Evolutionary conservation across 2,888 invertebrate genomes (phyloP).

Genomic region (Pyrocoelia pectoralis): DNA sequence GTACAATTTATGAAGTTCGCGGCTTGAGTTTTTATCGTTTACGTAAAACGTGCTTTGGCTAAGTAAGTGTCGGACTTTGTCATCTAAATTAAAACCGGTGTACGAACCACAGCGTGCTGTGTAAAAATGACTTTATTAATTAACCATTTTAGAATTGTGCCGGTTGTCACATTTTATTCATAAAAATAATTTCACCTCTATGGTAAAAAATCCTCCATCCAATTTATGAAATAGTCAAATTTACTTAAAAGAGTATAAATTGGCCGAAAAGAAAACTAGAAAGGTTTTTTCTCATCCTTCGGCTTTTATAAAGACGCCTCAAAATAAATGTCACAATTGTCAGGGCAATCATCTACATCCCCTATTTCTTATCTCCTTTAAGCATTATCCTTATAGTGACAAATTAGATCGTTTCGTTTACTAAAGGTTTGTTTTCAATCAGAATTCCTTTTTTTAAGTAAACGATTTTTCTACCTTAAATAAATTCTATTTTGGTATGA

Average conservation of each 20-base stretch:
- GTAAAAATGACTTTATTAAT: background rate
- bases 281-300: background rate
- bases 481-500: background rate
- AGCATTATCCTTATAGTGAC: conserved; percentile 20
- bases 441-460: conserved; percentile 12
- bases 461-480: background rate
- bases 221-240: background rate
- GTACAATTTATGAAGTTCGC: background rate
- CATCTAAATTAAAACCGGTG: conserved; percentile 1
- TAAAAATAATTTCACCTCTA: background rate
- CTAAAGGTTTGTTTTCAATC: conserved; percentile 23
- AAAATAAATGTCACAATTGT: conserved; percentile 21
- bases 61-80: background rate
- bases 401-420: conserved; percentile 24
- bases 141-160: background rate
- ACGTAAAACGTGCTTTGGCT: background rate
- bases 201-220: background rate
- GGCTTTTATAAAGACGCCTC: background rate
- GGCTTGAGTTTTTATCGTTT: background rate
- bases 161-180: background rate
- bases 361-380: conserved; percentile 19
- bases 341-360: conserved; percentile 15
- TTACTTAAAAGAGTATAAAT: background rate
- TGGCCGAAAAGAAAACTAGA: background rate
- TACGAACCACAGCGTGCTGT: background rate